A percentile compares a stretch with the other conserved stretches of the same genome.
These are phyloP conservation scores for Pithys albifrons DNA, from an alignment of 2,113 vertebrate genomes.

Conservation along the genomic window DNA sequence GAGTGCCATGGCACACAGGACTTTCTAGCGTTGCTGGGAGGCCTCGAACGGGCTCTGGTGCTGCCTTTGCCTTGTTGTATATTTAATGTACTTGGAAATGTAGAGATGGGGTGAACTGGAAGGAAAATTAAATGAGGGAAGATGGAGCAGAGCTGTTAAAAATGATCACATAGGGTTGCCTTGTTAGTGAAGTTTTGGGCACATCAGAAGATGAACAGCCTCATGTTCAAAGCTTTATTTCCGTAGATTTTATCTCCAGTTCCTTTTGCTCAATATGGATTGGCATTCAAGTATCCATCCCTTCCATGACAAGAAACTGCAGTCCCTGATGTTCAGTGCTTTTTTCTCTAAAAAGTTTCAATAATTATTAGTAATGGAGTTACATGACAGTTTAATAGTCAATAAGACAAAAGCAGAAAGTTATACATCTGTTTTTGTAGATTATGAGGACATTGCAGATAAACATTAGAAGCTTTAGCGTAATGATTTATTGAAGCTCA, in stretches of 20 bases:
- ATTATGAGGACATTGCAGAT: slow-evolving; percentile 19
- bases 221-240: neutral
- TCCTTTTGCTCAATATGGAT: neutral
- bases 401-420: slow-evolving; percentile 17
- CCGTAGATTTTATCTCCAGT: neutral
- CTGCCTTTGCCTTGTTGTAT: neutral
- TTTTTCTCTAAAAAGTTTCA: neutral
- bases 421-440: slow-evolving; percentile 2
- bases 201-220: neutral
- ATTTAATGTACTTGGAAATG: neutral
- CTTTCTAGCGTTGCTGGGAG: neutral
- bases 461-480: neutral
- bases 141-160: neutral
- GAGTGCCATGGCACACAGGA: fast-evolving
- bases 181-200: neutral
- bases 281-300: neutral
- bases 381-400: slow-evolving; percentile 8
- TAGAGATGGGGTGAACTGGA: neutral
- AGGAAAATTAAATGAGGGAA: neutral
- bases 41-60: neutral
- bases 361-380: neutral
- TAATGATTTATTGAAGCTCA: slow-evolving; percentile 42
- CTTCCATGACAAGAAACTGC: neutral
- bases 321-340: neutral
- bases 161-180: neutral